Conservation (phyloP, 2,888 invertebrate genomes). For the Rhynchonema sp. region DNA sequence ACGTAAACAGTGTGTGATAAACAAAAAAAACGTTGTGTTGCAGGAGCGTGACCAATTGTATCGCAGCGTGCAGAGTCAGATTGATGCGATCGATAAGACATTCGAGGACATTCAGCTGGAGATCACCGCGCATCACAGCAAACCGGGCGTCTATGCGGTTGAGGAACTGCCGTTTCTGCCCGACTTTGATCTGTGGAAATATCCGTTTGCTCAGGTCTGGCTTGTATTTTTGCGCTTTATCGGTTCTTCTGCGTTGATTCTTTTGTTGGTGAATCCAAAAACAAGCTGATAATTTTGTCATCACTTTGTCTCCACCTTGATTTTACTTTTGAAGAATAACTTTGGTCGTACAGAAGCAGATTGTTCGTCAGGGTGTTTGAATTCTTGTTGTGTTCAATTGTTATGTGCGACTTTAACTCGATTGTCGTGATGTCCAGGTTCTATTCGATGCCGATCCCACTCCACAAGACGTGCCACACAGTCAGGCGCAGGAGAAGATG, state of each 20-base stretch:
- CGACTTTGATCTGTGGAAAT: conserved; percentile 56
- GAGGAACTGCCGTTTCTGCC: conserved; percentile 74
- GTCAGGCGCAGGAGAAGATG: conserved; percentile 85
- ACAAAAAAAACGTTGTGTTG: too few species aligned
- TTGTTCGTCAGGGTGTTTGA: too few species aligned
- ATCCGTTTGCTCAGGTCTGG: conserved; percentile 66
- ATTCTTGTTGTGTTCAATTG: too few species aligned
- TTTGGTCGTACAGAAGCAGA: too few species aligned
- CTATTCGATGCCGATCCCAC: conserved; percentile 97
- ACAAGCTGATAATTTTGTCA: too few species aligned
- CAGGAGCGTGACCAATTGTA: conserved; percentile 46
- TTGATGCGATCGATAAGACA: conserved; percentile 88
- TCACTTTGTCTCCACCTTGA: too few species aligned
- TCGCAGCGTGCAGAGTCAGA: conserved; percentile 88
- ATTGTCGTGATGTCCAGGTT: conserved; percentile 35
- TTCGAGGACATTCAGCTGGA: conserved; percentile 64
- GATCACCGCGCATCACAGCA: conserved; percentile 64
- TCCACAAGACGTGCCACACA: conserved; percentile 61
- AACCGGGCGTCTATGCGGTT: conserved; percentile 75
- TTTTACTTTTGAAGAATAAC: too few species aligned
- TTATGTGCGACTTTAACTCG: too few species aligned
- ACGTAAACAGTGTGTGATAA: too few species aligned
- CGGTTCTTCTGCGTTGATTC: too few species aligned
- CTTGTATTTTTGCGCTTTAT: too few species aligned
- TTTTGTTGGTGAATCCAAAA: too few species aligned